Base-by-base conservation (phyloP, 2,113 vertebrate genomes). In the Alethe diademata region DNA sequence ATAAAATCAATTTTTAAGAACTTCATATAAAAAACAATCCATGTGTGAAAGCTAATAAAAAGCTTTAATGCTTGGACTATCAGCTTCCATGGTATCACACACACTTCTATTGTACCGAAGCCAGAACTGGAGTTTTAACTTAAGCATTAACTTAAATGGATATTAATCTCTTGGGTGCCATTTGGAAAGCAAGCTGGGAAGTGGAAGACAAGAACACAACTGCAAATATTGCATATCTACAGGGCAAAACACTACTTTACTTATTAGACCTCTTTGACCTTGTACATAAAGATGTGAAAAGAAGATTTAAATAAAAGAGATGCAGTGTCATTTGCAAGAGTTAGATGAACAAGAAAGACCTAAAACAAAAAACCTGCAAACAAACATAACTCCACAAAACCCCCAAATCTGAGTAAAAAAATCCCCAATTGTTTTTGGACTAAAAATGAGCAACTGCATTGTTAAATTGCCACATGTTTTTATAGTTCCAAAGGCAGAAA, bases 121-220 rank as follows among this genome's bases (percentile, higher is more conserved):
- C 43, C 78, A 92, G 53, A 92, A 67, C 67, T 53, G 45, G 69
- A 86, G 60, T 71, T 92, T 95, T 92, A 88, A 81, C 75, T 88
- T 83, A 67, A 86, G 64, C 85, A 53, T 92, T 86, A 92, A 47
- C 51, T 96, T 69, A 71, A 88, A 94, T 67, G 79, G 82, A 60
- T 93, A 93, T 92, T 95, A 95, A 96, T 93, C 75, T 88, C 92
- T 53, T 92, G 72, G 43, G 75, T 92, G 45, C 36, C 25, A 45
- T 86, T 86, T 76, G 50, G 82, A 83, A 95, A 92, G 36, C 61
- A 87, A 92, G 60, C 53, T 19, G 26, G 40, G 42, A 28, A 29
- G 33, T 76, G 31, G 71, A 90, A 86, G 71, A 70, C 60, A 74
- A 73, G 71, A 93, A 74, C 62, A 65, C 36, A 73, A 86, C 50